These are phyloP conservation scores for Phragmatobia fuliginosa DNA, from an alignment of 2,888 invertebrate genomes.

Conservation along the genomic window DNA sequence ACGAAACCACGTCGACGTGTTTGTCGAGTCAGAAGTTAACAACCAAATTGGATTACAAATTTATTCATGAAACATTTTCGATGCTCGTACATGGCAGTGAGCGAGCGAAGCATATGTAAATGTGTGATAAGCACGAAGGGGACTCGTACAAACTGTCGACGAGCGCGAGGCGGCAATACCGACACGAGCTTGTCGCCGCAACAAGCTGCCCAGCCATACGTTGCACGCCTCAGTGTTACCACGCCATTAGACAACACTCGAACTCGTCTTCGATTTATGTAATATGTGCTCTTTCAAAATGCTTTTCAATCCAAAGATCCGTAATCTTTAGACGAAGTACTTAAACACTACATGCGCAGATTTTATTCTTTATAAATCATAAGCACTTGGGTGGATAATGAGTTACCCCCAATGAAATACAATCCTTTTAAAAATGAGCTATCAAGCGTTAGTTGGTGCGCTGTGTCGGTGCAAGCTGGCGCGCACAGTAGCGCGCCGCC, in stretches of 20 bases:
- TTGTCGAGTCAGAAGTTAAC: conserved; percentile 77
- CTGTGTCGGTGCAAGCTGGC: conserved; percentile 48
- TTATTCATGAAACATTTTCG: conserved; percentile 85
- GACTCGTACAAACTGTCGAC: conserved; percentile 61
- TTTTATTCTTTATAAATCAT: conserved; percentile 3
- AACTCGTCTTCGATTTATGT: conserved; percentile 44
- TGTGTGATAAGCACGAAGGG: conserved; percentile 81
- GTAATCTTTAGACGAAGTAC: background rate
- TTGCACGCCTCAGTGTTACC: conserved; percentile 69
- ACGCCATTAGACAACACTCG: conserved; percentile 58
- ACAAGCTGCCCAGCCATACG: conserved; percentile 37
- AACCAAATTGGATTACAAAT: conserved; percentile 83
- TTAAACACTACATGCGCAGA: background rate
- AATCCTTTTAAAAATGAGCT: conserved; percentile 51
- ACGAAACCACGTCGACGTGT: conserved; percentile 63
- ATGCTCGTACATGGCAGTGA: conserved; percentile 79
- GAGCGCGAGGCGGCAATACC: conserved; percentile 40
- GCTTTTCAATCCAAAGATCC: conserved; percentile 15
- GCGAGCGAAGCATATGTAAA: conserved; percentile 83
- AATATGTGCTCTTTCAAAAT: conserved; percentile 6
- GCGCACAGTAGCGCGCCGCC: conserved; percentile 60
- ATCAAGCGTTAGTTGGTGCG: conserved; percentile 52
- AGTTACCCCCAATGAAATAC: conserved; percentile 33
- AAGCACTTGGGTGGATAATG: conserved; percentile 5
- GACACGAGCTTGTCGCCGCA: conserved; percentile 38